Base-by-base conservation (phyloP, 2,113 vertebrate genomes). In the Mesoclemmys tuberculata region DNA sequence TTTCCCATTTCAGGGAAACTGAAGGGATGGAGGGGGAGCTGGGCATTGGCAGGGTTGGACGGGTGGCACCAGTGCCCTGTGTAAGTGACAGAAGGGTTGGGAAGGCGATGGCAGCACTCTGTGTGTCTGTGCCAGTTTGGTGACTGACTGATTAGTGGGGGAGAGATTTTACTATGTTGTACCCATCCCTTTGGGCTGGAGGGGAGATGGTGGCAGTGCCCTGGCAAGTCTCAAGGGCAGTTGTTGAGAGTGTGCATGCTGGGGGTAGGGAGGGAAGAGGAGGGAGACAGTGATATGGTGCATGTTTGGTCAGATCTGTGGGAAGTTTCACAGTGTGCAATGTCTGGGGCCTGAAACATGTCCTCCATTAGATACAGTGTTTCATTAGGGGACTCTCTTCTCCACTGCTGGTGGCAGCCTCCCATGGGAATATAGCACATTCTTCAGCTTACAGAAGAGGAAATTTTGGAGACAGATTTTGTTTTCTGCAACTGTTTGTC, bases 401-500 rank as follows among this genome's bases (percentile, higher is more conserved):
- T 61, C 94, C 0, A 0, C 54, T 74, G 80, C 19, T 71, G 49
- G 4, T 89, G 52, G 52, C 84, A 85, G 26, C 27, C 26, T 77
- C 21, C 74, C 74, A 46, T 26, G 16, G 74, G 41, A 29, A 46
- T 77, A 46, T 22, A 77, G 13, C 26, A 46, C 46, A 6, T 46
- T 77, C 74, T 27, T 77, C 41, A 77, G 74, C 38, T 77, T 14
- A 26, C 41, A 46, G 26, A 27, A 1, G 80, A 90, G 78, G 58
- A 82, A 31, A 64, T 85, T 79, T 68, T 56, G 74, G 85, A 61
- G 90, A 89, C 58, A 61, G 46, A 31, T 79, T 92, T 92, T 0
- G 0, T 95, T 96, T 83, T 91, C 24, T 22, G 8, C 86, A 0
- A 0, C 96, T 95, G 94, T 97, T 98, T 95, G 94, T 96, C 95